Conservation (phyloP, 1,140 invertebrate species). For the Heliconius nattereri region DNA sequence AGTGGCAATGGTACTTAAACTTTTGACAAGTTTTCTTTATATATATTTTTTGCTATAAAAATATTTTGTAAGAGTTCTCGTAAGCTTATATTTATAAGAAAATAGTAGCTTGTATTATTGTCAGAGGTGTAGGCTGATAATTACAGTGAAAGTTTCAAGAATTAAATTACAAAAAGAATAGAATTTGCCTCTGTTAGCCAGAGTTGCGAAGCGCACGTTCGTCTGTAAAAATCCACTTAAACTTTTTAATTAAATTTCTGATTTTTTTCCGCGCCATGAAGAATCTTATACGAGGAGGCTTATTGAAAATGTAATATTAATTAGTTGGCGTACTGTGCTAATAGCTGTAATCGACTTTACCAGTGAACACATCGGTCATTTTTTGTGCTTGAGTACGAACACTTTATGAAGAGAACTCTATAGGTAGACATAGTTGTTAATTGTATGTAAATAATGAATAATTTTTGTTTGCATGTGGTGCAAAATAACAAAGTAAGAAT, state of each 20-base stretch:
- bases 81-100: not conserved
- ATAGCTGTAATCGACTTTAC: slow-evolving; percentile 68
- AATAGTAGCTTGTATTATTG: not conserved
- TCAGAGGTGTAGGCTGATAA: not conserved
- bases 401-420: not conserved
- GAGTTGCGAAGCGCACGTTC: slow-evolving; percentile 61
- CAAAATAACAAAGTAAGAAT: no score
- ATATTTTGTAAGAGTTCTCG: not conserved
- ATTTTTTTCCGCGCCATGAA: slow-evolving; percentile 67
- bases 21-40: not conserved
- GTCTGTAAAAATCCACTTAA: slow-evolving; percentile 77
- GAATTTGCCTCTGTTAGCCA: slow-evolving; percentile 71
- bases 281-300: slow-evolving; percentile 62
- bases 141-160: slow-evolving; percentile 39
- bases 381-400: not conserved
- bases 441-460: no score
- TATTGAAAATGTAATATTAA: slow-evolving; percentile 76
- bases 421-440: no score
- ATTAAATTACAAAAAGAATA: slow-evolving; percentile 64
- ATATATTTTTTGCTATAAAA: not conserved
- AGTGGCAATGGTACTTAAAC: not conserved
- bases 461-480: no score
- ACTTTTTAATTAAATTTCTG: slow-evolving; percentile 80
- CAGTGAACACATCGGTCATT: not conserved
- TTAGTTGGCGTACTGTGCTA: slow-evolving; percentile 63